Evolutionary conservation across 1,140 invertebrate species (phyloP).

Genomic region (Drosophila lowei): DNA sequence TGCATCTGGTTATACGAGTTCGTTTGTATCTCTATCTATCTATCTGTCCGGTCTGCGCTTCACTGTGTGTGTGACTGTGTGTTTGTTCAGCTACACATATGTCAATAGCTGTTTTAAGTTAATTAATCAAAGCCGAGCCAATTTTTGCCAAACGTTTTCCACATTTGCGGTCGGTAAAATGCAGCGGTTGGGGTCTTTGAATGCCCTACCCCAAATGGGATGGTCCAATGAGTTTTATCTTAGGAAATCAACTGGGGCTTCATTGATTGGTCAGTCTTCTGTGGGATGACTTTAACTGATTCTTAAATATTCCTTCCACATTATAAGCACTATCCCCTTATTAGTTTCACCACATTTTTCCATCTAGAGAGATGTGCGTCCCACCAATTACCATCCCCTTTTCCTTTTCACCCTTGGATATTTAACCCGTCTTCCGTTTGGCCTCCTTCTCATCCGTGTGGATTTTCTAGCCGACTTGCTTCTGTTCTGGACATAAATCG

Average conservation of each 20-base stretch:
- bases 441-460: slow-evolving; percentile 5
- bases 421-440: slow-evolving; percentile 15
- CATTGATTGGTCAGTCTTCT: background rate
- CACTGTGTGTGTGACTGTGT: slow-evolving; percentile 6
- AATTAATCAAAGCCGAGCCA: slow-evolving; percentile 75
- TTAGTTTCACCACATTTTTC: too few relatives aligned
- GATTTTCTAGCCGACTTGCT: slow-evolving; percentile 34
- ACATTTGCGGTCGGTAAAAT: slow-evolving; percentile 35
- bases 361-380: too few relatives aligned
- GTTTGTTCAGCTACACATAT: slow-evolving; percentile 24
- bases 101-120: slow-evolving; percentile 75
- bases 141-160: slow-evolving; percentile 59
- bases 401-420: slow-evolving; percentile 4
- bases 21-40: too few relatives aligned
- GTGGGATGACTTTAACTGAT: too few relatives aligned
- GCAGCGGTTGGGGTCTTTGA: slow-evolving; percentile 46
- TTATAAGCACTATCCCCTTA: too few relatives aligned
- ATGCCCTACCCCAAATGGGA: slow-evolving; percentile 11
- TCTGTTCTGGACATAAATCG: slow-evolving; percentile 28
- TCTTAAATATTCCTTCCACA: too few relatives aligned
- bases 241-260: background rate
- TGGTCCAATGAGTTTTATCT: slow-evolving; percentile 11
- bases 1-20: background rate
- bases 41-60: too few relatives aligned
- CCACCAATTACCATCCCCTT: background rate